Evolutionary conservation across 2,113 vertebrate genomes (phyloP), one percentile per base, ranked within the genome.

Genomic region (Varanus komodoensis): DNA sequence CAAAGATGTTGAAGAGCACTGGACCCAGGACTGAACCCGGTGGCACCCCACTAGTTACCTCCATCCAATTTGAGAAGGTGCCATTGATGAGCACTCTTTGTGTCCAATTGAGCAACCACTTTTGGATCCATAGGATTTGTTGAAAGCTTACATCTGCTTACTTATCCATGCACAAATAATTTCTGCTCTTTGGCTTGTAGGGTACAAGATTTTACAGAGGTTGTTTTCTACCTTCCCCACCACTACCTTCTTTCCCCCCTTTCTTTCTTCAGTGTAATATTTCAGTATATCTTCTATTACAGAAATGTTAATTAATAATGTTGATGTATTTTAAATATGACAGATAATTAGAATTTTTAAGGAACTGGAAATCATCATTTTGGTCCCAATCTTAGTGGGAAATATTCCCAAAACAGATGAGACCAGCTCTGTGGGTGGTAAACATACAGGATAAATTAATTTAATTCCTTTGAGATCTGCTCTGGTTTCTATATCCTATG

Each of bases 331-430:
- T 54, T 74, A 75, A 57, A 50, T 32, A 75, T 71, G 67, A 71
- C 29, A 86, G 11, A 84, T 69, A 87, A 87, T 77, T 77, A 87
- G 21, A 87, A 44, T 44, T 86, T 77, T 87, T 61, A 87, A 77
- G 73, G 52, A 61, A 87, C 11, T 74, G 17, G 38, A 71, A 85
- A n/a, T 85, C 27, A 7, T 71, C 38, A n/a, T 71, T 8, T 21
- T 77, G 21, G 69, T 77, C 32, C 73, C 11, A 44, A 8, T 61
- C 52, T 61, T 77, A n/a, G 25, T 77, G 21, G 19, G 54, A 87
- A 87, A 78, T 77, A 87, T 61, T 75, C 52, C 71, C 71, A 38
- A 75, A 52, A 50, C 8, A 54, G 23, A 86, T 38, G 81, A 82
- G 21, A 82, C 32, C 17, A 23, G 54, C 81, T 82, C 5, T 54